phyloP scores from a whole-genome alignment of 2,797 vertebrate species.

The Liasis olivaceus region DNA sequence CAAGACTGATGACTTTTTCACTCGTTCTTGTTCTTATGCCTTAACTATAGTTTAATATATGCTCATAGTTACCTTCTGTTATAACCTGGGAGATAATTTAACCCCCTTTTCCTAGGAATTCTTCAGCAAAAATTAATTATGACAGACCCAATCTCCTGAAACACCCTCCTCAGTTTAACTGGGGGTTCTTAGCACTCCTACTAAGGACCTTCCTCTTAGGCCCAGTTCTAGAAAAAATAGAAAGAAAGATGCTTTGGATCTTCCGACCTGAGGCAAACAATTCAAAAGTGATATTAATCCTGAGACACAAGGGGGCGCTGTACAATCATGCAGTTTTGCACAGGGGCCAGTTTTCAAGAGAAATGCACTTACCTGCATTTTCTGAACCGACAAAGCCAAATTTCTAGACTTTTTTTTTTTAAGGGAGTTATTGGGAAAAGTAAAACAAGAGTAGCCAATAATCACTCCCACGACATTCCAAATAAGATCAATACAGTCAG shows the following conservation, averaged over 20 bases:
- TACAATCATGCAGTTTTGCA: background rate
- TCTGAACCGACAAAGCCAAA: background rate
- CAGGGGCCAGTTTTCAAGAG: background rate
- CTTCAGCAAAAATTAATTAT: background rate
- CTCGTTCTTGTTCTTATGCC: background rate
- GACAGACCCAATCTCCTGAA: background rate
- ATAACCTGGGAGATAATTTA: background rate
- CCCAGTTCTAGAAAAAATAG: background rate
- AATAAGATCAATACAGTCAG: background rate
- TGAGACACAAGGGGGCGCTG: background rate
- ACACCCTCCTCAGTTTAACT: background rate
- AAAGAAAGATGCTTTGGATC: background rate
- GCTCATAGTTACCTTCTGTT: background rate
- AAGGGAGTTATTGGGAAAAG: conserved; percentile 1
- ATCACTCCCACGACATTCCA: background rate
- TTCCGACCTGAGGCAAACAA: background rate
- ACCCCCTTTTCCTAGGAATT: background rate
- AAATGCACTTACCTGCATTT: background rate
- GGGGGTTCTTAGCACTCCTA: background rate
- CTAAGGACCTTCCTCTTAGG: background rate
- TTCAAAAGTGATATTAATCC: background rate
- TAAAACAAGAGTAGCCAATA: background rate
- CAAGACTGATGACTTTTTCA: no score
- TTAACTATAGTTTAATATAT: background rate
- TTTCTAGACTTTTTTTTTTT: background rate